Evolutionary conservation across 2,888 invertebrate genomes (phyloP).

Genomic region (Sericinus montela): DNA sequence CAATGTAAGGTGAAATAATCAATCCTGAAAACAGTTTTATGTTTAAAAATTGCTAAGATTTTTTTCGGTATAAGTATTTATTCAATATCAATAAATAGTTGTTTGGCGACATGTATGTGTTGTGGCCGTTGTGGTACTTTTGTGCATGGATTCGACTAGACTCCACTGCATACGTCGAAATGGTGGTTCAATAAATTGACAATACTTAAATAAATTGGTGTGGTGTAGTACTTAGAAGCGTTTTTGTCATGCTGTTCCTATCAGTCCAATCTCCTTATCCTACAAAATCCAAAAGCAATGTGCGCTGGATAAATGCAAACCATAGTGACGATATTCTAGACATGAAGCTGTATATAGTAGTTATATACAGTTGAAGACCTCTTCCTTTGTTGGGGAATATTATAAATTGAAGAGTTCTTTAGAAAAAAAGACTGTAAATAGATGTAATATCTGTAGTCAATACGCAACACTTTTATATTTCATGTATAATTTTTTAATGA

Average conservation of each 20-base stretch:
- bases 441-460: no score
- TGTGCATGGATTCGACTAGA: neutral
- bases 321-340: no score
- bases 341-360: no score
- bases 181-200: constrained; percentile 54
- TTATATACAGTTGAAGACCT: no score
- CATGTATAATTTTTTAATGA: no score
- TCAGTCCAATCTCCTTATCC: neutral
- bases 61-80: neutral
- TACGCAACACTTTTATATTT: no score
- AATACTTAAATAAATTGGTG: constrained; percentile 72
- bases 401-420: no score
- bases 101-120: neutral
- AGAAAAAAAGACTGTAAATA: no score
- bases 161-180: neutral
- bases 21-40: neutral
- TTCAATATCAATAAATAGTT: neutral
- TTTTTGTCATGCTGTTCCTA: neutral
- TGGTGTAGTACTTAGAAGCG: constrained; percentile 49
- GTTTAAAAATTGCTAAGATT: neutral
- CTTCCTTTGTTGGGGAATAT: no score
- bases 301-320: no score
- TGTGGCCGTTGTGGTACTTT: neutral
- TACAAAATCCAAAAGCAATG: no score
- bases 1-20: no score